Evolutionary conservation across 2,113 vertebrate species (phyloP).

Genomic region (Catharus bicknelli): DNA sequence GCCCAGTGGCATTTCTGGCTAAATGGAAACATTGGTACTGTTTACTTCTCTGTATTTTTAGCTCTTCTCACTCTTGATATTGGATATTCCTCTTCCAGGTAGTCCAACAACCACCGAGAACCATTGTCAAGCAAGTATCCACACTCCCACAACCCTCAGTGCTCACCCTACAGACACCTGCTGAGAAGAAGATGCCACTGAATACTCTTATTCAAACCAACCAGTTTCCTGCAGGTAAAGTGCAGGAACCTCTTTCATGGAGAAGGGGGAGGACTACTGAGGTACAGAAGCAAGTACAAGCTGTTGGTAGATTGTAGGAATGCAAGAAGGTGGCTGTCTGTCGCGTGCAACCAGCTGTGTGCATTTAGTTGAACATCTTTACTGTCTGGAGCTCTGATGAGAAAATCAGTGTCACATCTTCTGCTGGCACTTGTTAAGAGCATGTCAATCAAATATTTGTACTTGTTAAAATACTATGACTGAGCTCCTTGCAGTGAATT

Average conservation of each 20-base stretch:
- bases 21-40: not conserved
- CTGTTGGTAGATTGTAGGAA: not conserved
- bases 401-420: not conserved
- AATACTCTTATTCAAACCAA: constrained; percentile 55
- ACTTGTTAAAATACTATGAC: not conserved
- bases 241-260: not conserved
- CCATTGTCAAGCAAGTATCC: constrained; percentile 66
- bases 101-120: constrained; percentile 76
- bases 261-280: not conserved
- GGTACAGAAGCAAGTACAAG: not conserved
- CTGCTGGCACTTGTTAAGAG: not conserved
- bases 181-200: constrained; percentile 44
- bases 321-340: not conserved
- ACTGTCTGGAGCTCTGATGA: not conserved
- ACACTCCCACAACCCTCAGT: constrained; percentile 26
- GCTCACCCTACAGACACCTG: constrained; percentile 62
- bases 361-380: rapidly evolving
- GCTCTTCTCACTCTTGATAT: not conserved
- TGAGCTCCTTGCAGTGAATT: not conserved
- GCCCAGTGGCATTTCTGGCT: not conserved
- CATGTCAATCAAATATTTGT: not conserved
- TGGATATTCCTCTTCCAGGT: constrained; percentile 68
- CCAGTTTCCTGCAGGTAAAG: constrained; percentile 62
- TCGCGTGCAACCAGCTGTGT: rapidly evolving
- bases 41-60: constrained; percentile 33